A percentile compares a stretch with the other conserved stretches of the same genome.
Conservation (phyloP, 2,113 vertebrate genomes). For the human region DNA sequence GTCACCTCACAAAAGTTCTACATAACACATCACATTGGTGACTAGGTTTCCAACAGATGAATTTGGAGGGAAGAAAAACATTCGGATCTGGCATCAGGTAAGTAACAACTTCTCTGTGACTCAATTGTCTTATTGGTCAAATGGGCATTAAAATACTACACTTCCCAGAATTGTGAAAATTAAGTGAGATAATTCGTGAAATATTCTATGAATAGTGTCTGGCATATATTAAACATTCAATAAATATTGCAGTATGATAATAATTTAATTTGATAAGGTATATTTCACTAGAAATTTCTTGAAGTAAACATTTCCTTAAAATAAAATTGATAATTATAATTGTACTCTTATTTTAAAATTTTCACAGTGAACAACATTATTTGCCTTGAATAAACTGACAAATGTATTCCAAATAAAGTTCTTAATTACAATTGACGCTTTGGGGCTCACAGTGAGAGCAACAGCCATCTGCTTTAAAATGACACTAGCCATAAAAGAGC, state of each 20-base stretch:
- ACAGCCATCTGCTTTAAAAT: slow-evolving; percentile 67
- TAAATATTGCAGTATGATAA: neutral
- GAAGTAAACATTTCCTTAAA: slow-evolving; percentile 54
- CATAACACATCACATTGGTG: neutral
- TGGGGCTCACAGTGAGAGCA: neutral
- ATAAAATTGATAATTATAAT: slow-evolving; percentile 17
- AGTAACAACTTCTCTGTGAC: neutral
- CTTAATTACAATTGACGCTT: slow-evolving; percentile 69
- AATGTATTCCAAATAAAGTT: slow-evolving; percentile 66
- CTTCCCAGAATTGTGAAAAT: neutral
- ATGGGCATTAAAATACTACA: neutral
- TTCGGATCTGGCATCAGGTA: neutral
- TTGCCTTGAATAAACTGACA: slow-evolving; percentile 50
- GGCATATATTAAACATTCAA: neutral
- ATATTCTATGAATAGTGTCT: neutral
- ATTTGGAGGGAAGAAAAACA: neutral
- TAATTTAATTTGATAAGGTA: neutral
- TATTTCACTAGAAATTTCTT: neutral
- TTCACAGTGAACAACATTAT: neutral
- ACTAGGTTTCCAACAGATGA: neutral
- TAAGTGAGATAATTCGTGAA: neutral
- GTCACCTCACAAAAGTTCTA: no score
- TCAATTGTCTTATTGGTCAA: neutral
- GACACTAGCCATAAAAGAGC: slow-evolving; percentile 1
- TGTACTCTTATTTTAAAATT: slow-evolving; percentile 24